Percentiles rank a stretch among this genome's conserved stretches.
Evolutionary conservation across 2,797 vertebrate genomes (phyloP).

Genomic region (Microtus obscurus): DNA sequence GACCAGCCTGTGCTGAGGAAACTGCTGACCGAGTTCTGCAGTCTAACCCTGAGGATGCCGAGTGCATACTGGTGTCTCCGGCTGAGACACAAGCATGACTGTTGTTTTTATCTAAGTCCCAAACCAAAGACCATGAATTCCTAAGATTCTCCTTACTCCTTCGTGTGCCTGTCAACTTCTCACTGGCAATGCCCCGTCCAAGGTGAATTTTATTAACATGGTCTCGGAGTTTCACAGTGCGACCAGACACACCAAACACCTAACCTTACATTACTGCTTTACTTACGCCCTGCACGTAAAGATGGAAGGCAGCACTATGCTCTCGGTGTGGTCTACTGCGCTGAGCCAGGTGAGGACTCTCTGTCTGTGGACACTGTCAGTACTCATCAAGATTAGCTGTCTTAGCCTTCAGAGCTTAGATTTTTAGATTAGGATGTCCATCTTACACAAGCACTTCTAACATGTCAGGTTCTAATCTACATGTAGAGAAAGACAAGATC

Average conservation of each 20-base stretch:
- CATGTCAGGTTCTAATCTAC: not conserved
- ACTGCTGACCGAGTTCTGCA: not conserved
- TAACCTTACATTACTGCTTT: not conserved
- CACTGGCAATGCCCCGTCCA: not conserved
- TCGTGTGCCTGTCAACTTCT: not conserved
- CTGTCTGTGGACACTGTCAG: not conserved
- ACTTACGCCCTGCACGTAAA: not conserved
- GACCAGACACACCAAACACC: not conserved
- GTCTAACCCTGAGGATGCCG: not conserved
- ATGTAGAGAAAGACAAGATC: not conserved
- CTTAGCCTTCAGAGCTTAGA: not conserved
- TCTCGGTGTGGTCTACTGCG: not conserved
- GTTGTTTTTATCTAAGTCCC: not conserved
- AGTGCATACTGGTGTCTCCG: not conserved
- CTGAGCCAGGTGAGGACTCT: not conserved
- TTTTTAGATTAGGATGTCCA: not conserved
- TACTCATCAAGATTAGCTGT: not conserved
- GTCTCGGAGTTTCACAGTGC: not conserved
- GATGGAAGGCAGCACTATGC: not conserved
- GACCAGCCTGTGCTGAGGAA: not conserved
- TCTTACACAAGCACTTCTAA: conserved; percentile 25
- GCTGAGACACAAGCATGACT: not conserved
- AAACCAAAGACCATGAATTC: not conserved
- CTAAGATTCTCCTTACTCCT: not conserved
- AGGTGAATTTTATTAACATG: not conserved